Evolutionary conservation across 2,113 vertebrate genomes (phyloP).

Genomic region (Corynorhinus townsendii): DNA sequence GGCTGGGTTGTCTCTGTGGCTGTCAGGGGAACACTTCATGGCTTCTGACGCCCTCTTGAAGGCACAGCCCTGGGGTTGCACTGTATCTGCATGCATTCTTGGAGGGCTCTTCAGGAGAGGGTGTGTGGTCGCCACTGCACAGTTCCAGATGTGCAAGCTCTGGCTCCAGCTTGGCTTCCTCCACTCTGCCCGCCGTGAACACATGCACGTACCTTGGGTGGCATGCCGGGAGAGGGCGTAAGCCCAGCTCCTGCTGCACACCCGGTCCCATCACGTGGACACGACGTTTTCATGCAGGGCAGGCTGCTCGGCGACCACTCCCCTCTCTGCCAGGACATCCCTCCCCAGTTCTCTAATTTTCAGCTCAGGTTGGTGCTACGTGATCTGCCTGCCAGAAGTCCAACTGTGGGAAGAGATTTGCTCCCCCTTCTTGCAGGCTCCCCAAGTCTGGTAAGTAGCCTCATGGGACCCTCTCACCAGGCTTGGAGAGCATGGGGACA

Average conservation of each 20-base stretch:
- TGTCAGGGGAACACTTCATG: not conserved
- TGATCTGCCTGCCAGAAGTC: not conserved
- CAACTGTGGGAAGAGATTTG: not conserved
- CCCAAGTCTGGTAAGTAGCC: too few species aligned
- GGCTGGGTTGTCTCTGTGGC: not conserved
- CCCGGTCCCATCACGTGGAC: accelerated
- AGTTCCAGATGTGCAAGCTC: not conserved
- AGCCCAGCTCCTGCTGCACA: not conserved
- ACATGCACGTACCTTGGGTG: accelerated
- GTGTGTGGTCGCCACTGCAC: accelerated
- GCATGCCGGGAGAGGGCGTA: not conserved
- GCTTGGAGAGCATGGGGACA: not conserved
- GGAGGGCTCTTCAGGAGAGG: not conserved
- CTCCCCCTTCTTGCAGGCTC: not conserved
- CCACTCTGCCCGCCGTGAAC: not conserved
- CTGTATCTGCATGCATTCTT: accelerated
- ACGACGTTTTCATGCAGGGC: too few species aligned
- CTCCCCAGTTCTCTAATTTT: not conserved
- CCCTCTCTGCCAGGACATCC: not conserved
- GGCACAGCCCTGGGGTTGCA: not conserved
- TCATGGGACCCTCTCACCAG: not conserved
- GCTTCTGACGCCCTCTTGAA: not conserved
- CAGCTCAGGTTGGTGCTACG: not conserved
- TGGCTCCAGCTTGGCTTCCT: not conserved
- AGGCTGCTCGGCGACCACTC: not conserved